Evolutionary conservation across 1,140 invertebrate species (phyloP).

Genomic region (Neotoxoptera formosana): DNA sequence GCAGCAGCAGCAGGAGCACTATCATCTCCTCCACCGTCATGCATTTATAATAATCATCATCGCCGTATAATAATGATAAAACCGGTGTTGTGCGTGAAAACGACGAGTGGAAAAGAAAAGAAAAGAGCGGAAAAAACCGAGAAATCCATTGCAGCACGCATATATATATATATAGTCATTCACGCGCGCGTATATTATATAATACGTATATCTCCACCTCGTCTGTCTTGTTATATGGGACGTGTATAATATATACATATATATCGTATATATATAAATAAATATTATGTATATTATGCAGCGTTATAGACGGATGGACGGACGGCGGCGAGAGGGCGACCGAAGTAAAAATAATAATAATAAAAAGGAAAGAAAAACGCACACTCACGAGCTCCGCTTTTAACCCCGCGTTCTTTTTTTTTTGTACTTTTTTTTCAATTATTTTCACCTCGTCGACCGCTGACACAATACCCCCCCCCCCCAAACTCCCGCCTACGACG

Average conservation of each 20-base stretch:
- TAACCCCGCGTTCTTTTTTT: neutral
- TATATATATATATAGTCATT: too few species aligned
- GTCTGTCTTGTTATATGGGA: neutral
- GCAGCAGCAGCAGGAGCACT: too few species aligned
- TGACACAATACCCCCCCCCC: neutral
- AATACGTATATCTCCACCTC: neutral
- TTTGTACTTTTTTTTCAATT: conserved; percentile 34
- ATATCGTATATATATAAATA: too few species aligned
- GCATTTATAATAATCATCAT: conserved; percentile 20
- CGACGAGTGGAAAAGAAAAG: neutral
- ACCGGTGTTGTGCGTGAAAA: neutral
- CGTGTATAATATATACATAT: neutral
- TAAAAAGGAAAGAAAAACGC: conserved; percentile 25
- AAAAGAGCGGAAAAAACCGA: neutral
- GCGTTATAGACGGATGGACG: neutral
- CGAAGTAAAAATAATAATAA: neutral
- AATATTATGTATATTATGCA: too few species aligned
- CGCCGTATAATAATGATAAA: neutral
- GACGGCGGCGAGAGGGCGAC: too few species aligned
- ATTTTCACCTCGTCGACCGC: neutral
- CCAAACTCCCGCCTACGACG: too few species aligned
- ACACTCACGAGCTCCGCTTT: neutral
- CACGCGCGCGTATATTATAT: neutral
- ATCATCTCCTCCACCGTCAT: neutral
- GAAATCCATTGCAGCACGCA: neutral